Conservation (phyloP, 2,797 vertebrate species). For the Pogoniulus pusillus region DNA sequence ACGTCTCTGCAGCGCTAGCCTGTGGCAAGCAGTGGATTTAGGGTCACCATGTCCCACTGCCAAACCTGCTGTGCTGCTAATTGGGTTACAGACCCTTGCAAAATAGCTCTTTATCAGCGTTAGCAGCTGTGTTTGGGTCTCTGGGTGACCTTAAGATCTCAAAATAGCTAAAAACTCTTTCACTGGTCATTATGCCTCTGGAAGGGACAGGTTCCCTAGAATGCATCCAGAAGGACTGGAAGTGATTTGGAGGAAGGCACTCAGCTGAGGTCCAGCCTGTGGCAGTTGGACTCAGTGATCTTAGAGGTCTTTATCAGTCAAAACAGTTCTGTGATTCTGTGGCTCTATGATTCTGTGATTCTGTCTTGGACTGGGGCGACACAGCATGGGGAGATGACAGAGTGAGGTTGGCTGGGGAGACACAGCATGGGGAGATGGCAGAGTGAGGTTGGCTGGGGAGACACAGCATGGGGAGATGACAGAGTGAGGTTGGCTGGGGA, state of each 20-base stretch:
- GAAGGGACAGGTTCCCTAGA: background rate
- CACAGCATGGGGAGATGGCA: background rate
- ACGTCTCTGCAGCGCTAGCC: background rate
- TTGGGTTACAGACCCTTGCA: background rate
- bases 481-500: background rate
- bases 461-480: background rate
- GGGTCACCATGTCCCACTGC: background rate
- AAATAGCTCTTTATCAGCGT: background rate
- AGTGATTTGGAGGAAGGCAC: background rate
- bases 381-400: too few species aligned
- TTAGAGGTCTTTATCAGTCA: too few species aligned
- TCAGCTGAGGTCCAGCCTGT: background rate
- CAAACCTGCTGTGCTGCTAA: rapidly evolving
- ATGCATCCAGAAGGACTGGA: background rate
- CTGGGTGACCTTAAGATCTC: background rate
- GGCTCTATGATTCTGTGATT: too few species aligned
- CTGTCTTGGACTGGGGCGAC: too few species aligned
- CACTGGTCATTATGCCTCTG: background rate
- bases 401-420: background rate
- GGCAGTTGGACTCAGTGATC: too few species aligned
- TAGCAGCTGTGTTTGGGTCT: background rate
- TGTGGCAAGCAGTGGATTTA: rapidly evolving
- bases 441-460: background rate
- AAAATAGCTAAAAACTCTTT: background rate
- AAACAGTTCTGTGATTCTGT: too few species aligned